Base-by-base conservation (phyloP, 2,797 vertebrate genomes). In the Hemibagrus guttatus region DNA sequence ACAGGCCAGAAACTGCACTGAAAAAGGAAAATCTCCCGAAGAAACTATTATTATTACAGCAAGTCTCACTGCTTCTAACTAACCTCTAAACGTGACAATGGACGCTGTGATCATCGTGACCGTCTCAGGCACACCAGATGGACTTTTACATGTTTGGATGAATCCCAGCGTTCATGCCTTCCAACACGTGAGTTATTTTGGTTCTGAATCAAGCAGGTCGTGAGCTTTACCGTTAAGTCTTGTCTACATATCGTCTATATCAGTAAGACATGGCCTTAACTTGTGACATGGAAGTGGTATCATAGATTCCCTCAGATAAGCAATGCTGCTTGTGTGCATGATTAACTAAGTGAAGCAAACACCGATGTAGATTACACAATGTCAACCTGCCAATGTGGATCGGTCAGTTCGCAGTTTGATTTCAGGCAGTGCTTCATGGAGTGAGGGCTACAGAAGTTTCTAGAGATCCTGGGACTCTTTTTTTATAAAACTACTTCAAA, bases 221-320 rank as follows among this genome's bases (percentile, higher is more conserved):
- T 59, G 56, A 42, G 13, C 31, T 80, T 59, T 7, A 46, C 14
- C 31, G 5, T 26, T 2, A 61, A 14, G 56, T 49, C 46, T 46
- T 9, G 35, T 23, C 26, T 16, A 61, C 42, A 14, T 23, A n/a
- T 31, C 14, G 46, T 35, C 8, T 49, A 0, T 68, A 68, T 54
- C 81, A 26, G 46, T 8, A n/a, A 7, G 81, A 66, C 49, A 19
- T 23, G 6, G 28, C n/a, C 21, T 35, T 61, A n/a, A 26, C 14
- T n/a, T 69, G 19, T 56, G 81, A 56, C 49, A 12, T 68, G 81
- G 46, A 49, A 5, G 6, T 13, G 11, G 7, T 83, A 83, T 83
- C 64, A 56, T 9, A 56, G 64, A 68, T 71, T 54, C 28, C 66
- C 52, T 35, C n/a, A 68, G 81, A 54, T 83, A 54, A 54, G n/a